A percentile compares a stretch with the other conserved stretches of the same genome.
phyloP scores from a whole-genome alignment of 2,797 vertebrate species.

The Acanthis flammea region DNA sequence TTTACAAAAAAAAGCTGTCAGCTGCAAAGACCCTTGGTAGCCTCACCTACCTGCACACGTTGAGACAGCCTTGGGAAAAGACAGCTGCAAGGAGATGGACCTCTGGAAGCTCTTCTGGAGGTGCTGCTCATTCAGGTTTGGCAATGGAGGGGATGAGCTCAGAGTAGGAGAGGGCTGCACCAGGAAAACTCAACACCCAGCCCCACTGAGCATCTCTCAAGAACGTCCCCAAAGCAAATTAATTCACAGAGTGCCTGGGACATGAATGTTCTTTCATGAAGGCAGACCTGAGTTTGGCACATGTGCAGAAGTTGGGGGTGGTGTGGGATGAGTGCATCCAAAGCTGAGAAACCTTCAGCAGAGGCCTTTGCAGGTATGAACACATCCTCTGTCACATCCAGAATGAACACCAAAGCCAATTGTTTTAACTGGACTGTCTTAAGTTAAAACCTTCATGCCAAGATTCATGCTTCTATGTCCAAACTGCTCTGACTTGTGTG shows the following conservation, averaged over 20 bases:
- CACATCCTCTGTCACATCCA: neutral
- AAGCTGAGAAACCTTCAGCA: neutral
- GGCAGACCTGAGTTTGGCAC: neutral
- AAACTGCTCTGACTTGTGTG: neutral
- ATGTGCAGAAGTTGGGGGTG: neutral
- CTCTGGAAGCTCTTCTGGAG: slow-evolving; percentile 65
- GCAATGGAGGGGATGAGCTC: neutral
- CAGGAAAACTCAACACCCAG: neutral
- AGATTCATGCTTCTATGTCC: neutral
- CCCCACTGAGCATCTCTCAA: neutral
- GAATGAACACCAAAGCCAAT: neutral
- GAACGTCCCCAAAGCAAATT: neutral
- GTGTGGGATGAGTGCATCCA: neutral
- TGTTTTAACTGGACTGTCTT: neutral
- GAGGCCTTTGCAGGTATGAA: neutral
- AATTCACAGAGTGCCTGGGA: neutral
- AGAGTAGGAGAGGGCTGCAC: neutral
- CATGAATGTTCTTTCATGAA: neutral
- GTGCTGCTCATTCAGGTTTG: slow-evolving; percentile 60
- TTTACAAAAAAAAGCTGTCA: neutral
- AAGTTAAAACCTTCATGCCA: neutral
- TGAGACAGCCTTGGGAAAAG: slow-evolving; percentile 65
- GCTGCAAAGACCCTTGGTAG: neutral
- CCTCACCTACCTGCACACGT: slow-evolving; percentile 65
- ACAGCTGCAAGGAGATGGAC: slow-evolving; percentile 67